Conservation (phyloP, 2,888 invertebrate genomes). For the Mycalesis mineus region DNA sequence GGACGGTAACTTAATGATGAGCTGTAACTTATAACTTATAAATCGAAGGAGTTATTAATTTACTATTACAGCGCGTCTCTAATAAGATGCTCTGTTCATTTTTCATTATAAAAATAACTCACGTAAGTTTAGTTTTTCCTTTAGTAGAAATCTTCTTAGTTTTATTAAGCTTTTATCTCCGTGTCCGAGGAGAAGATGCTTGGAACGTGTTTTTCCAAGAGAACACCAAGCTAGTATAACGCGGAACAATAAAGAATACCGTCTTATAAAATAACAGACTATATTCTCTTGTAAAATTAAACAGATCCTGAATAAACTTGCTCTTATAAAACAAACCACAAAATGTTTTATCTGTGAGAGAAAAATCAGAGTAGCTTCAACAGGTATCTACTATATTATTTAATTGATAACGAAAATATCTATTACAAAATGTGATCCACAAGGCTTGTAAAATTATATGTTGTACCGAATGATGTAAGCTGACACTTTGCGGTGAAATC, state of each 20-base stretch:
- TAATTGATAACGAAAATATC: no score
- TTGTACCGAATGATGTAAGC: no score
- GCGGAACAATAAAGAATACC: neutral
- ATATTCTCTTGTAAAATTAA: no score
- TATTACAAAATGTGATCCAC: no score
- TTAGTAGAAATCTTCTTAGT: neutral
- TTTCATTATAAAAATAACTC: neutral
- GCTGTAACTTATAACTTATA: neutral
- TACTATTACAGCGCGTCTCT: no score
- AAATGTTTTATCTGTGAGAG: no score
- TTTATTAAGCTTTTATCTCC: slow-evolving; percentile 7
- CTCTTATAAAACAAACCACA: no score
- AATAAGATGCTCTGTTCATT: neutral
- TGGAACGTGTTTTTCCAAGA: neutral
- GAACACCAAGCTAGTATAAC: neutral
- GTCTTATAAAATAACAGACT: neutral
- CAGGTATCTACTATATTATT: no score
- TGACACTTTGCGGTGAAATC: no score
- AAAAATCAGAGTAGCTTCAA: no score
- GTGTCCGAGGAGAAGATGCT: slow-evolving; percentile 1
- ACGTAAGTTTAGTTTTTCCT: neutral
- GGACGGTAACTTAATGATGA: neutral
- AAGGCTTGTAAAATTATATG: no score
- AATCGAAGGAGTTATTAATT: neutral
- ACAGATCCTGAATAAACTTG: no score